A percentile compares a stretch with the other conserved stretches of the same genome.
phyloP scores from a whole-genome alignment of 2,888 invertebrate genomes.

The Drosophila stalkeri region DNA sequence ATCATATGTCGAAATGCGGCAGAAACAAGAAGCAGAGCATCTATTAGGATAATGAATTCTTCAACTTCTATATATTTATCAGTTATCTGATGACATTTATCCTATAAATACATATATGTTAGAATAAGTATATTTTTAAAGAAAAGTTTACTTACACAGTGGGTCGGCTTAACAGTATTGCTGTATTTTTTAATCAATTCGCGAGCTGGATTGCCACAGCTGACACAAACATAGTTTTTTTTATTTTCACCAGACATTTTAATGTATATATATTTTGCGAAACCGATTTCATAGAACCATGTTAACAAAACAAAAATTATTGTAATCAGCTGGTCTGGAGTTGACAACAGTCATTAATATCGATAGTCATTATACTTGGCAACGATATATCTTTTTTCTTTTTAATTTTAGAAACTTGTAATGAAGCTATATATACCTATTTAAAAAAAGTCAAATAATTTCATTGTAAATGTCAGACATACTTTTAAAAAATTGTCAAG shows the following conservation, averaged over 20 bases:
- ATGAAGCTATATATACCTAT: background rate
- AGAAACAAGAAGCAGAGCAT: conserved; percentile 92
- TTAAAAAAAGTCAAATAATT: background rate
- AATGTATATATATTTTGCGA: background rate
- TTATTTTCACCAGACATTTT: conserved; percentile 34
- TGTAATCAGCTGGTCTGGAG: conserved; percentile 35
- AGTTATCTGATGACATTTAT: conserved; percentile 90
- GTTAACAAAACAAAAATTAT: conserved; percentile 6
- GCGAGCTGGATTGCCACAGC: conserved; percentile 88
- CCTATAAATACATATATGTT: conserved; percentile 86
- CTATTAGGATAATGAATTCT: conserved; percentile 93
- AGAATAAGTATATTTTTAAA: background rate
- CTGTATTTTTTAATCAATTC: conserved; percentile 90
- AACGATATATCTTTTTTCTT: conserved; percentile 5
- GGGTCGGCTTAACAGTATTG: conserved; percentile 89
- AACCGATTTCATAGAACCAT: background rate
- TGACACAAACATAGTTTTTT: conserved; percentile 87
- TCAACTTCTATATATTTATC: conserved; percentile 98
- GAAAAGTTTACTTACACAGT: conserved; percentile 88
- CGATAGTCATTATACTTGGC: conserved; percentile 15
- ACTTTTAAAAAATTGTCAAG: conserved; percentile 47
- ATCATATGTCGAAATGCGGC: conserved; percentile 94
- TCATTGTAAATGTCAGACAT: conserved; percentile 26
- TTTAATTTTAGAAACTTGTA: background rate
- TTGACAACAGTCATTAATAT: conserved; percentile 1